Base-by-base conservation (phyloP, 2,888 invertebrate species). In the Teinopalpus imperialis region DNA sequence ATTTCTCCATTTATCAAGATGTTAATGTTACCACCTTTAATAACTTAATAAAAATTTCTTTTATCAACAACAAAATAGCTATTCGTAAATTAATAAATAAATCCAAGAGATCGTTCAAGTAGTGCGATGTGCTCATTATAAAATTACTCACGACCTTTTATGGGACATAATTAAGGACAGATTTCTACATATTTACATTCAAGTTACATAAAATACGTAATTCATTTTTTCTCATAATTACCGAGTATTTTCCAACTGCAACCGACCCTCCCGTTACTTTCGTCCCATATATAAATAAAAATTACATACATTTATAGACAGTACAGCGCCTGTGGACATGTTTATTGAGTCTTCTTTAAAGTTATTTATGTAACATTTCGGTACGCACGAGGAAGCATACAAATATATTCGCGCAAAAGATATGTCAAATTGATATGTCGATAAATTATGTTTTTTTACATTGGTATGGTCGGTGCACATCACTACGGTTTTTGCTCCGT, bases 101-200 rank as follows among this genome's bases (percentile, higher is more conserved):
- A 37, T 24, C 3, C 7, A 21, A 12, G 23, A 9, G 16, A 37
- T 24, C 36, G 36, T 16, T 21, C 20, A 32, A 21, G 32, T 20
- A 20, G 18, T 32, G 18, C 10, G 16, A 37, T n/a, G 8, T 8
- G 12, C 9, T n/a, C 40, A 21, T 21, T 24, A 20, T 32, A 32
- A 45, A 45, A 45, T 27, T 27, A 45, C 37, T 18, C 5, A n/a
- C 2, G 12, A 6, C 44, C 44, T 2, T 45, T 8, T 32, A 32
- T n/a, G 32, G 32, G 1, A 16, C 3, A 20, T 44, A 31, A 45
- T 45, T 39, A 39, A 39, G 21, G 20, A 27, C 26, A 26, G 9
- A 45, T 39, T 45, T 32, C 39, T 26, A 32, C 39, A 39, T 26
- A 36, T 29, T 24, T 35, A 27, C 10, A 9, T 24, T 31, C n/a